Percentiles rank a stretch among this genome's conserved stretches.
Evolutionary conservation across 2,113 vertebrate species (phyloP).

Genomic region (Casuarius casuarius): DNA sequence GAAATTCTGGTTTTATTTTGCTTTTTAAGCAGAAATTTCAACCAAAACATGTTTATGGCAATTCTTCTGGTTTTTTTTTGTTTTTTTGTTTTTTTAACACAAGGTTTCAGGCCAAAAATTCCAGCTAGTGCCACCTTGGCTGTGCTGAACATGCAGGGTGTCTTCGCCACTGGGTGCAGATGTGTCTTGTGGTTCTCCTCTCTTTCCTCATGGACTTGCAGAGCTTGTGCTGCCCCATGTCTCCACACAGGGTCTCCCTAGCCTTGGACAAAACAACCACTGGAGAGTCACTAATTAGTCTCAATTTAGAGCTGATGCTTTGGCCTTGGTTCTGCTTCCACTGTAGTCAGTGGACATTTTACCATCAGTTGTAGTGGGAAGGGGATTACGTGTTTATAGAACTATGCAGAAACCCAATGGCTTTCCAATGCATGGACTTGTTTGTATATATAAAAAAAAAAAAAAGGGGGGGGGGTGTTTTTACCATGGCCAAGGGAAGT

Average conservation of each 20-base stretch:
- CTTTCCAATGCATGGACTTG: neutral
- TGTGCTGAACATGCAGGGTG: fast-evolving
- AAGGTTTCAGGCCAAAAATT: neutral
- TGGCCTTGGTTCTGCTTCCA: neutral
- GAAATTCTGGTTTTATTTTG: neutral
- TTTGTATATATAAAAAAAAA: too few species aligned
- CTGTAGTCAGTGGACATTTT: fast-evolving
- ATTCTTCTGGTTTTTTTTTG: neutral
- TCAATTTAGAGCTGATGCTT: neutral
- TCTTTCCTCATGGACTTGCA: neutral
- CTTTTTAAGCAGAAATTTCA: neutral
- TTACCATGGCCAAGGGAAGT: neutral
- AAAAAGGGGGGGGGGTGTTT: too few species aligned
- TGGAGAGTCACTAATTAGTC: neutral
- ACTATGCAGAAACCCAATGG: neutral
- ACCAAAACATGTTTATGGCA: fast-evolving
- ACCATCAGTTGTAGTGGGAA: neutral
- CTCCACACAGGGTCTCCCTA: slow-evolving; percentile 70
- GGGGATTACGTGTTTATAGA: neutral
- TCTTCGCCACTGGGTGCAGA: neutral
- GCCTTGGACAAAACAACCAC: neutral
- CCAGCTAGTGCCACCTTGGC: neutral
- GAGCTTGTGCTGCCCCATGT: slow-evolving; percentile 20
- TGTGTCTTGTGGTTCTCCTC: neutral
- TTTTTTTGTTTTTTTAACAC: neutral